Evolutionary conservation across 2,797 vertebrate genomes (phyloP).

Genomic region (Galaxias olidus): DNA sequence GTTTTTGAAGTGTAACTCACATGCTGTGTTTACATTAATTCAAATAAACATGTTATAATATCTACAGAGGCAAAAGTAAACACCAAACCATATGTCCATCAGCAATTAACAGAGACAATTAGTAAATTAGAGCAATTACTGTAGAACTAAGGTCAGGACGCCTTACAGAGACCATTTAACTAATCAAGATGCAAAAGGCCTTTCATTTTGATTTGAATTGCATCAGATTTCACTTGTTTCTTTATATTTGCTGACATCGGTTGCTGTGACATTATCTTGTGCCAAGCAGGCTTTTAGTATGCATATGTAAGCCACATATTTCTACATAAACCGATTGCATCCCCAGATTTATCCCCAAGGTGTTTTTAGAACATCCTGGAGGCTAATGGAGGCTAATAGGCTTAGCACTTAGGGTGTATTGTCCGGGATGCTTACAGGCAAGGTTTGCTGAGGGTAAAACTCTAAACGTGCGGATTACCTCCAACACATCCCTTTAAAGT

Average conservation of each 20-base stretch:
- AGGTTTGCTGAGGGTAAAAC: conserved; percentile 98
- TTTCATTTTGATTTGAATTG: neutral
- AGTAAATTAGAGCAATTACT: no score
- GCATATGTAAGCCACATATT: conserved; percentile 51
- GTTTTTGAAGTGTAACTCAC: no score
- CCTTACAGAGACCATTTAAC: no score
- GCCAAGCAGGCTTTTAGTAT: neutral
- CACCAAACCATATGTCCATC: no score
- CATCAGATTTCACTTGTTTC: neutral
- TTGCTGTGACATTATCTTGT: neutral
- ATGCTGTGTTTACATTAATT: no score
- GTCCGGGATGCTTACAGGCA: conserved; percentile 89
- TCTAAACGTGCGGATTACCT: conserved; percentile 92
- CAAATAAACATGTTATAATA: no score
- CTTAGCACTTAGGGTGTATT: conserved; percentile 90
- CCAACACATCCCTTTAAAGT: conserved; percentile 95
- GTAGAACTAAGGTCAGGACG: no score
- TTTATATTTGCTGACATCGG: conserved; percentile 2
- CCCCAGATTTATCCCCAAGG: conserved; percentile 77
- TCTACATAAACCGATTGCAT: conserved; percentile 73
- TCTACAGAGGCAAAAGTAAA: no score
- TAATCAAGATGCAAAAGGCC: no score
- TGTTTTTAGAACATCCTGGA: conserved; percentile 80
- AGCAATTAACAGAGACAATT: no score
- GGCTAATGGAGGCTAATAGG: conserved; percentile 91